Conservation (phyloP, 1,140 invertebrate species). For the Drosophila equinoxialis region DNA sequence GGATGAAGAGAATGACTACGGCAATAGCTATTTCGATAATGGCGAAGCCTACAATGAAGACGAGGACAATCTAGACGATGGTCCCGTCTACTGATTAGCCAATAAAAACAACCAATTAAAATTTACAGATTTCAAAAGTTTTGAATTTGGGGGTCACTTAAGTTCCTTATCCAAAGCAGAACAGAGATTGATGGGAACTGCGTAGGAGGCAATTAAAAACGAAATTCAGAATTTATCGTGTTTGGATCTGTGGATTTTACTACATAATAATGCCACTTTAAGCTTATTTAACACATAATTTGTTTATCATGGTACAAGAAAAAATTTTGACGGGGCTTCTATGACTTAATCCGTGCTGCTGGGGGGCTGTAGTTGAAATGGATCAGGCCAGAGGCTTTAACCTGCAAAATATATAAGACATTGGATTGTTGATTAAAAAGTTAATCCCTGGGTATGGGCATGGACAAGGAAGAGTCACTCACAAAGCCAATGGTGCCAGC, state of each 20-base stretch:
- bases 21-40: slow-evolving; percentile 93
- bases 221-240: not conserved
- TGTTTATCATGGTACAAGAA: slow-evolving; percentile 53
- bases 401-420: slow-evolving; percentile 70
- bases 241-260: slow-evolving; percentile 68
- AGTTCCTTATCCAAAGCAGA: too few species aligned
- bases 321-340: slow-evolving; percentile 4
- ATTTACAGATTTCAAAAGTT: too few species aligned
- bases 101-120: slow-evolving; percentile 31
- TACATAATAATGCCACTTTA: slow-evolving; percentile 64
- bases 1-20: slow-evolving; percentile 91
- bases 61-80: slow-evolving; percentile 93
- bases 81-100: slow-evolving; percentile 85
- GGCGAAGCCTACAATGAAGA: slow-evolving; percentile 93
- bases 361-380: slow-evolving; percentile 86
- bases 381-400: slow-evolving; percentile 85
- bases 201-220: not conserved
- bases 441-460: not conserved
- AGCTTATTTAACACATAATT: slow-evolving; percentile 78
- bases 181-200: too few species aligned
- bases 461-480: slow-evolving; percentile 73
- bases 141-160: too few species aligned
- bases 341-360: slow-evolving; percentile 84
- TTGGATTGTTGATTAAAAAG: not conserved
- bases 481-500: slow-evolving; percentile 86